These are phyloP conservation scores for Oostethus manadensis DNA, from an alignment of 2,113 vertebrate species.

Conservation along the genomic window DNA sequence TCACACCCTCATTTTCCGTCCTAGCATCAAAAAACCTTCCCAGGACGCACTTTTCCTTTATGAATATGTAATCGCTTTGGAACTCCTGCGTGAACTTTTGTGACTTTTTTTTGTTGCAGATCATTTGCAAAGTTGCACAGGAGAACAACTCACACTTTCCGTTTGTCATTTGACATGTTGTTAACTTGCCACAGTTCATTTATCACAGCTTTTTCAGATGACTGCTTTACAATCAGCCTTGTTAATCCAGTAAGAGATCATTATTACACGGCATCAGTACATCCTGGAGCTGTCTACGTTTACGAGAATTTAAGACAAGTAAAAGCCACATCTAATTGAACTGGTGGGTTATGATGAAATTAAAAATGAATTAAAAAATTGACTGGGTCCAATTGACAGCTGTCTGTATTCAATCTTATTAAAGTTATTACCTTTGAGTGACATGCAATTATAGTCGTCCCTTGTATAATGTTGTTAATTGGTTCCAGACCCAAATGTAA, in stretches of 20 bases:
- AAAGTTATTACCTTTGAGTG: too few species aligned
- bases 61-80: constrained; percentile 10
- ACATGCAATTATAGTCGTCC: too few species aligned
- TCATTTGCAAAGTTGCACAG: too few species aligned
- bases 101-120: constrained; percentile 22
- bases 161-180: neutral
- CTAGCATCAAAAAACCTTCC: constrained; percentile 20
- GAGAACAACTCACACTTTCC: neutral
- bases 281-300: neutral
- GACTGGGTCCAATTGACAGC: neutral
- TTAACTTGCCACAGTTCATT: neutral
- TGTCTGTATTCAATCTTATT: neutral
- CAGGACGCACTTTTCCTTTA: constrained; percentile 15
- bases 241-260: neutral
- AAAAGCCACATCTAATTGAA: neutral
- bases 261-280: neutral
- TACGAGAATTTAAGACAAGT: neutral
- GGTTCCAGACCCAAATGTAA: too few species aligned
- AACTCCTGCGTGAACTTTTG: constrained; percentile 31
- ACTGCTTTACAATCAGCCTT: neutral
- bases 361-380: neutral
- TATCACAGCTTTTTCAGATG: neutral
- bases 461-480: too few species aligned
- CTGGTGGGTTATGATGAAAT: neutral
- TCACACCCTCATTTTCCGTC: constrained; percentile 18